Conservation (phyloP, 2,113 vertebrate species). For the Campylomormyrus numenius region DNA sequence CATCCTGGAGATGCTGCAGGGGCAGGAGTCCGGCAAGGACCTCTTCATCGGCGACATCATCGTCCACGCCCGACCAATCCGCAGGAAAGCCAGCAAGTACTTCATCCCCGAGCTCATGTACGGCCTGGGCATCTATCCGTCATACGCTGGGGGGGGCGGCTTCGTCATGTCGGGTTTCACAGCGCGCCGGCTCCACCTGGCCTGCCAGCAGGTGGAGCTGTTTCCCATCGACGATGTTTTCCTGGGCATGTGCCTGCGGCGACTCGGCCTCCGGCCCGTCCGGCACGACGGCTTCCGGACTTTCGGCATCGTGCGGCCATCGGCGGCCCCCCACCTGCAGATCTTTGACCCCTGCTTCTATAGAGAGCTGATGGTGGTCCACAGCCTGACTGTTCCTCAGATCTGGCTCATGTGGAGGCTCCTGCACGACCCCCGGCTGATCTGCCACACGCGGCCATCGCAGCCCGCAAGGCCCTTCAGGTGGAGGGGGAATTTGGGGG, state of each 20-base stretch:
- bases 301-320: constrained; percentile 84
- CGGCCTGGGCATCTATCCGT: constrained; percentile 73
- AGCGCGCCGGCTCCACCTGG: constrained; percentile 66
- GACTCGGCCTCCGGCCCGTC: constrained; percentile 72
- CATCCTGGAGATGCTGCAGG: constrained; percentile 76
- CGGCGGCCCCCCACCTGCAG: constrained; percentile 82
- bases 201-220: constrained; percentile 85
- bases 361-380: constrained; percentile 88
- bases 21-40: constrained; percentile 54
- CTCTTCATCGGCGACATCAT: constrained; percentile 93
- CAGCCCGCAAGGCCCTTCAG: constrained; percentile 49
- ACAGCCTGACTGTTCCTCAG: constrained; percentile 83
- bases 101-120: constrained; percentile 85
- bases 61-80: constrained; percentile 79
- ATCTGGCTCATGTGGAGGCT: constrained; percentile 98
- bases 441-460: constrained; percentile 63
- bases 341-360: constrained; percentile 95
- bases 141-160: constrained; percentile 86
- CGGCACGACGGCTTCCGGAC: constrained; percentile 88
- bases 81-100: constrained; percentile 77
- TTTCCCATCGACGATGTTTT: constrained; percentile 97
- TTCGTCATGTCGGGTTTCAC: constrained; percentile 82
- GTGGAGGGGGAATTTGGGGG: constrained; percentile 47
- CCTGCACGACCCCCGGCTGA: constrained; percentile 71
- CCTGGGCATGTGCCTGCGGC: constrained; percentile 90